A percentile compares a stretch with the other conserved stretches of the same genome.
These are phyloP conservation scores for Ctenoplectra terminalis DNA, from an alignment of 1,140 invertebrate genomes.

Conservation along the genomic window DNA sequence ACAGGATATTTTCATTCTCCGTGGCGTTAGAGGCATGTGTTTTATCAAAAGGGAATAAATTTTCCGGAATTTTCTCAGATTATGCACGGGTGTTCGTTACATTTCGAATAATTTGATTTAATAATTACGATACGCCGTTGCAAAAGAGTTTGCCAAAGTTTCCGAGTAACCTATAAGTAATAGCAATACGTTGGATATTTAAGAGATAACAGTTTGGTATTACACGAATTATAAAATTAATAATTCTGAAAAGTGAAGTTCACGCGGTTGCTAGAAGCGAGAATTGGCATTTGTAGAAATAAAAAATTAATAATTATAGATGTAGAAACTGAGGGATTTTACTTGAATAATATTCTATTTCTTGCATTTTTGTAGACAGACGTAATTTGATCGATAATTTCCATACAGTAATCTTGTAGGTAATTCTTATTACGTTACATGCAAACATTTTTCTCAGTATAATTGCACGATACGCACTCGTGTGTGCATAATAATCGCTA, in stretches of 20 bases:
- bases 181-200: neutral
- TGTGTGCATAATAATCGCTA: neutral
- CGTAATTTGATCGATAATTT: neutral
- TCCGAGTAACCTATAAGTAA: too few relatives aligned
- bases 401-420: neutral
- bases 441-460: neutral
- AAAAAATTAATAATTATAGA: too few relatives aligned
- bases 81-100: neutral
- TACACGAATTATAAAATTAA: too few relatives aligned
- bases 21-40: neutral
- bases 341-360: too few relatives aligned
- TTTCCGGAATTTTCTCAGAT: neutral
- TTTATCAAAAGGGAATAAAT: conserved; percentile 16
- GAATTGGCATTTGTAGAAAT: too few relatives aligned
- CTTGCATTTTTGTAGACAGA: fast-evolving
- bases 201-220: too few relatives aligned
- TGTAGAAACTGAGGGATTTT: too few relatives aligned
- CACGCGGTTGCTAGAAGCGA: too few relatives aligned
- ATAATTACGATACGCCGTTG: too few relatives aligned
- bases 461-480: conserved; percentile 18
- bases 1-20: conserved; percentile 27
- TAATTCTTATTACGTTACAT: neutral
- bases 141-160: too few relatives aligned
- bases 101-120: conserved; percentile 16
- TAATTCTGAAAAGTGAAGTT: too few relatives aligned